Evolutionary conservation across 2,888 invertebrate genomes (phyloP).

Genomic region (Myopa testacea): DNA sequence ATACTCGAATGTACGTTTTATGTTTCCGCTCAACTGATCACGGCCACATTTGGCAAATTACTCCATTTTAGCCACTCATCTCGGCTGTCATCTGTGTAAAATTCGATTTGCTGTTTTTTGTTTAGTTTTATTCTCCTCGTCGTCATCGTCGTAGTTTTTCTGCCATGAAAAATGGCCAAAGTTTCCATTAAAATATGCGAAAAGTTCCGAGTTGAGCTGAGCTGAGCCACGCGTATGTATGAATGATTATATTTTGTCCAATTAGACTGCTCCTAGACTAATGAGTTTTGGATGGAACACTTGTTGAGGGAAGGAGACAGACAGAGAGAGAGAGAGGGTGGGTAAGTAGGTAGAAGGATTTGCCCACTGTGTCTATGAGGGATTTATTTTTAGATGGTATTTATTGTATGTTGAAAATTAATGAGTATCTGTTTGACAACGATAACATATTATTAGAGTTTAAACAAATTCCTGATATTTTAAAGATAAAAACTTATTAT

Average conservation of each 20-base stretch:
- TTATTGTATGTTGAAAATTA: too few species aligned
- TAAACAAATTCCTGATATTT: too few species aligned
- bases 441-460: too few species aligned
- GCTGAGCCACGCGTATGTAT: not conserved
- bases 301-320: too few species aligned
- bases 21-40: not conserved
- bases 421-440: too few species aligned
- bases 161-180: not conserved
- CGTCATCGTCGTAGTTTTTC: too few species aligned
- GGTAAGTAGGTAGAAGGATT: too few species aligned
- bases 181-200: conserved; percentile 8
- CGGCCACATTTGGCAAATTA: conserved; percentile 12
- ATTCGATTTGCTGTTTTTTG: conserved; percentile 24
- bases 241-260: conserved; percentile 7
- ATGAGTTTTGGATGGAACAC: not conserved
- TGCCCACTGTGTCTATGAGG: too few species aligned
- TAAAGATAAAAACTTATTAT: too few species aligned
- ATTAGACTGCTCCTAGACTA: conserved; percentile 1
- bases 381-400: too few species aligned
- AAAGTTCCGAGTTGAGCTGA: not conserved
- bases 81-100: conserved; percentile 24
- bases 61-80: conserved; percentile 7
- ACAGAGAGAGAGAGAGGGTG: too few species aligned
- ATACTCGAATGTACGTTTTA: not conserved
- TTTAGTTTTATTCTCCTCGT: not conserved